phyloP scores from a whole-genome alignment of 2,113 vertebrate species.

The human (Homo sapiens) region GRCh38 chr14:77922001-77922500 shows the following conservation, averaged over 20 bases:
- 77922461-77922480: neutral
- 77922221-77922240: neutral
- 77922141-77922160: neutral
- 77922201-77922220: neutral
- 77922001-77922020: slow-evolving; percentile 74
- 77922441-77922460: neutral
- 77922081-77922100: slow-evolving; percentile 70
- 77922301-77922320: neutral
- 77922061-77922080: slow-evolving; percentile 77
- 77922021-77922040: slow-evolving; percentile 69
- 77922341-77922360: neutral
- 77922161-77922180: neutral
- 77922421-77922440: neutral
- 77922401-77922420: neutral
- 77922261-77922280: neutral
- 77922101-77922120: neutral
- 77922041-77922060: slow-evolving; percentile 68
- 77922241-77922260: neutral
- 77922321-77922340: neutral
- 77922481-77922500: neutral
- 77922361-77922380: neutral
- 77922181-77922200: neutral
- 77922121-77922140: neutral
- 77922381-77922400: rapidly evolving
- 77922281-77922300: neutral